Evolutionary conservation across 2,113 vertebrate species (phyloP).

Genomic region (Coryphaenoides rupestris): DNA sequence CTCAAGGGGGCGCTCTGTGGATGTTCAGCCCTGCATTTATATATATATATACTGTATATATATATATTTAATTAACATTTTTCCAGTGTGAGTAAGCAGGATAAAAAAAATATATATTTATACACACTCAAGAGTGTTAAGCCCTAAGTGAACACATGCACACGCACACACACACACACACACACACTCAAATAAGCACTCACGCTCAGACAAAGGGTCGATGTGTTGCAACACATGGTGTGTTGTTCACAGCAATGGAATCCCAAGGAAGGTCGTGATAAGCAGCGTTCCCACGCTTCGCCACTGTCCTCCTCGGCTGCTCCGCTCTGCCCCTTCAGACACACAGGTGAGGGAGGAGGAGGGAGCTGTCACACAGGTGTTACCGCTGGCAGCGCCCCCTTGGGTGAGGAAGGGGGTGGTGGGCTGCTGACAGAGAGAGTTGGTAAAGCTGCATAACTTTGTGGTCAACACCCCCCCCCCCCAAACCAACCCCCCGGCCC

Average conservation of each 20-base stretch:
- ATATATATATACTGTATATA: too few relatives aligned
- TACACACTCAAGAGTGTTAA: too few relatives aligned
- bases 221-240: conserved; percentile 33
- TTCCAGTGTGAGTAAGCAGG: background rate
- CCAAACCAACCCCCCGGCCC: background rate
- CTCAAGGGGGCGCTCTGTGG: conserved; percentile 36
- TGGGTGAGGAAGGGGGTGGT: background rate
- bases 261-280: conserved; percentile 39
- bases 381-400: conserved; percentile 21
- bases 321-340: conserved; percentile 21
- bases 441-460: conserved; percentile 23
- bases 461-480: conserved; percentile 24
- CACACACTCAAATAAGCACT: background rate
- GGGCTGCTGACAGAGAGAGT: conserved; percentile 1
- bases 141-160: background rate
- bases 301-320: conserved; percentile 2
- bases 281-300: conserved; percentile 56
- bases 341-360: background rate
- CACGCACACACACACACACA: conserved; percentile 8
- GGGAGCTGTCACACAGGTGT: conserved; percentile 30
- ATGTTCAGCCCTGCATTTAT: background rate
- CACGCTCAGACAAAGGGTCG: conserved; percentile 6
- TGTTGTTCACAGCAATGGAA: conserved; percentile 44
- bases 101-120: background rate
- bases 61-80: background rate